phyloP scores from a whole-genome alignment of 1,140 invertebrate genomes.

The Galendromus occidentalis region DNA sequence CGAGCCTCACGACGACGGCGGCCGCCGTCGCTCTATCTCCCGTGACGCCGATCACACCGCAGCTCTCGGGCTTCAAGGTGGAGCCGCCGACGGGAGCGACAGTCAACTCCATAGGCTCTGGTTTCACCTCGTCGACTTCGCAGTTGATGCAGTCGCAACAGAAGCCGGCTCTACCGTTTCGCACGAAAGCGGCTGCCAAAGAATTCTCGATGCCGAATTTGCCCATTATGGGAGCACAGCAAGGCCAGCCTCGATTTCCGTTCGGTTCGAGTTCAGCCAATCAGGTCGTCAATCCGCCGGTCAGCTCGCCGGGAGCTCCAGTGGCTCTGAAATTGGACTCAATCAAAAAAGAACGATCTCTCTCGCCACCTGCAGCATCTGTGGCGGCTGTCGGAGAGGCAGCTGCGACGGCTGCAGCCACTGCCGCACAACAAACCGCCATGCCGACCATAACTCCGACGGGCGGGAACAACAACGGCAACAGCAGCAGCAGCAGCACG shows the following conservation, averaged over 20 bases:
- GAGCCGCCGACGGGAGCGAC: not conserved
- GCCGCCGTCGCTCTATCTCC: not conserved
- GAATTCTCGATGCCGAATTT: slow-evolving; percentile 23
- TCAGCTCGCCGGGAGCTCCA: not conserved
- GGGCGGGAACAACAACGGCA: too few species aligned
- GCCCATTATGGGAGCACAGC: slow-evolving; percentile 11
- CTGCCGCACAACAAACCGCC: too few species aligned
- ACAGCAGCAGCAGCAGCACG: not conserved
- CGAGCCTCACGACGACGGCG: not conserved
- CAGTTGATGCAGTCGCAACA: slow-evolving; percentile 12
- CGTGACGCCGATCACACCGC: not conserved
- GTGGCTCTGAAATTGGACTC: not conserved
- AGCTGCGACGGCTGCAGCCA: too few species aligned
- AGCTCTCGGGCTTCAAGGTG: not conserved
- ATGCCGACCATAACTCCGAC: too few species aligned
- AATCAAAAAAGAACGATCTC: not conserved
- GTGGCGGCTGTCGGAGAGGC: too few species aligned
- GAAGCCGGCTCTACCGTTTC: slow-evolving; percentile 19
- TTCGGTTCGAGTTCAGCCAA: slow-evolving; percentile 17
- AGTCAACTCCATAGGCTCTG: not conserved
- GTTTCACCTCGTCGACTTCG: slow-evolving; percentile 2
- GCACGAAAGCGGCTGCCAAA: slow-evolving; percentile 28
- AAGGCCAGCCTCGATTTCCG: slow-evolving; percentile 8
- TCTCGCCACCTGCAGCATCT: not conserved
- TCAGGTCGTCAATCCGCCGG: not conserved